Base-by-base conservation (phyloP, 2,888 invertebrate species). In the Penaeus monodon region DNA sequence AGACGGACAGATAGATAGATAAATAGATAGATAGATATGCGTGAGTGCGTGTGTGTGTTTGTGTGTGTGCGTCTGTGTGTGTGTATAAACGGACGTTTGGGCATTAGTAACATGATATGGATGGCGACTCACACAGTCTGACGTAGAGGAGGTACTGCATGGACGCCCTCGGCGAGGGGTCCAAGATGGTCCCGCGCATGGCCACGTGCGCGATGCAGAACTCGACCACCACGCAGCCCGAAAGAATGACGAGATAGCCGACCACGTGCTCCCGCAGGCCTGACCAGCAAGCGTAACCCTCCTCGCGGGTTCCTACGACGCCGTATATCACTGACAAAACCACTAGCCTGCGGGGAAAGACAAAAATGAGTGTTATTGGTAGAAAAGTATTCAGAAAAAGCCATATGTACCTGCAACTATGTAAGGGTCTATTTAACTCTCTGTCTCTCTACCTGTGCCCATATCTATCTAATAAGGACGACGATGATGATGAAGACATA, bases 121-220 rank as follows among this genome's bases (percentile, higher is more conserved):
- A 70, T 17, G 33, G 73, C 27, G 33, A 90, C 92, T 94, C 93
- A 96, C 96, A 94, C 91, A 96, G 93, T 92, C 96, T 94, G 91
- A 95, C 93, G 93, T 97, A 97, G 91, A 97, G 95, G 91, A 96
- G 94, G 92, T 96, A 95, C 93, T 96, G 95, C 94, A 96, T 96
- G 90, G 95, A 94, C 90, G 95, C 93, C 87, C 97, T 93, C 22
- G 95, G 95, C 73, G 94, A 94, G n/a, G 95, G 95, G 91, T 96
- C 95, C 91, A 97, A 93, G 91, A 97, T 96, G 92, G 96, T 95
- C 88, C 97, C 97, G 90, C 96, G 94, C 93, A 96, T 94, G 90
- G 96, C 96, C 90, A 96, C 94, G 91, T 95, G 93, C 91, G 95
- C 95, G 91, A 96, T 95, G 91, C 94, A 94, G 89, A 95, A 93